These are phyloP conservation scores for Epizoanthus illoricatus DNA, from an alignment of 92 coral and sea anemone species.

Conservation along the genomic window DNA sequence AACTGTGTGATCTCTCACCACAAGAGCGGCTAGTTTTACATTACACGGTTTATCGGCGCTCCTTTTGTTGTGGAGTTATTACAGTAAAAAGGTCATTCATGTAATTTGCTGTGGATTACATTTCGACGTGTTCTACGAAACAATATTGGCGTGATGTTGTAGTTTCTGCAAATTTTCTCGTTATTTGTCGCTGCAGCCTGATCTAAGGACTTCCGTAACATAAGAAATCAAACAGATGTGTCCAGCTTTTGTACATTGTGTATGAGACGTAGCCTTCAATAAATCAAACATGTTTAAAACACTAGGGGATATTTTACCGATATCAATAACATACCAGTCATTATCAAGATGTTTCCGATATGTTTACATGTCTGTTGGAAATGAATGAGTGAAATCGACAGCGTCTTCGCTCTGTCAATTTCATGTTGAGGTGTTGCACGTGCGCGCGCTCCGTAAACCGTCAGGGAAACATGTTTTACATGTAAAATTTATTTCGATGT, in stretches of 20 bases:
- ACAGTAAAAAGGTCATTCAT: slow-evolving; percentile 29
- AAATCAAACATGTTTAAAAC: slow-evolving; percentile 1
- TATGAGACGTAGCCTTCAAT: not conserved
- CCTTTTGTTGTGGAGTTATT: slow-evolving; percentile 24
- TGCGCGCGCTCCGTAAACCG: not conserved
- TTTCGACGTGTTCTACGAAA: slow-evolving; percentile 7
- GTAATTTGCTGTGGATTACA: slow-evolving; percentile 1
- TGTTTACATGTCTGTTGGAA: slow-evolving; percentile 29
- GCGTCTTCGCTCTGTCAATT: not conserved
- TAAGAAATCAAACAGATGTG: not conserved
- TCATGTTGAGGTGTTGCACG: not conserved
- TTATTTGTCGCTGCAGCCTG: not conserved
- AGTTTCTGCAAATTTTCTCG: not conserved
- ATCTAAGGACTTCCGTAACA: slow-evolving; percentile 23
- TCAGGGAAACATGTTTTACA: not conserved
- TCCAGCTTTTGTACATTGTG: not conserved
- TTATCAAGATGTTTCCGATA: slow-evolving; percentile 24
- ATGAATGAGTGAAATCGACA: slow-evolving; percentile 9
- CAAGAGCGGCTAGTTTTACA: slow-evolving; percentile 14
- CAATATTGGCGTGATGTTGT: not conserved
- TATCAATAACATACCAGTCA: slow-evolving; percentile 35
- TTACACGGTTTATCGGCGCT: slow-evolving; percentile 18
- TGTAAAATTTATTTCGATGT: not conserved
- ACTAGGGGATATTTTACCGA: slow-evolving; percentile 33
- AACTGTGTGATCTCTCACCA: slow-evolving; percentile 30